Evolutionary conservation across 2,888 invertebrate species (phyloP).

Genomic region (Anoplius nigerrimus): DNA sequence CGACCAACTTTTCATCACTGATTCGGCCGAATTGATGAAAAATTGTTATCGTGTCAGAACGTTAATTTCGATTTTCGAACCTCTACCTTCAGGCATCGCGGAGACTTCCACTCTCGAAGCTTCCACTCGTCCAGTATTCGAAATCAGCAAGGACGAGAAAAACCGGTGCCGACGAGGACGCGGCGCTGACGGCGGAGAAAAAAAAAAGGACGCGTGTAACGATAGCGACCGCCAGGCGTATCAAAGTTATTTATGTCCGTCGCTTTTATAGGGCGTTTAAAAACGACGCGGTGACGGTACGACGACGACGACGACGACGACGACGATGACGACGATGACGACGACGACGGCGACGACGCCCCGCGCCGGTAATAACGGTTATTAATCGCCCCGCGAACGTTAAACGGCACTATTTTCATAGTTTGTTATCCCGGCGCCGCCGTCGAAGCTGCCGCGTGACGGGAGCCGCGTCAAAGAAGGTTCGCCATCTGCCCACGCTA

Average conservation of each 20-base stretch:
- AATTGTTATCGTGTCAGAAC: too few species aligned
- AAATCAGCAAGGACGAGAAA: too few species aligned
- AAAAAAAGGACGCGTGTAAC: slow-evolving; percentile 8
- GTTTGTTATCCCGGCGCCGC: slow-evolving; percentile 29
- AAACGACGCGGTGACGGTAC: slow-evolving; percentile 24
- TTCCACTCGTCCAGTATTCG: too few species aligned
- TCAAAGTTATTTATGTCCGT: slow-evolving; percentile 33
- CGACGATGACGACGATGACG: too few species aligned
- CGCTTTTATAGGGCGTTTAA: slow-evolving; percentile 33
- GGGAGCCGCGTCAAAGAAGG: slow-evolving; percentile 25
- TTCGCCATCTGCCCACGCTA: slow-evolving; percentile 9
- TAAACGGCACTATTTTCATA: slow-evolving; percentile 33
- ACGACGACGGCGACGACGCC: slow-evolving; percentile 13
- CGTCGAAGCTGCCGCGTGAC: neutral
- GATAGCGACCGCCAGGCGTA: slow-evolving; percentile 9
- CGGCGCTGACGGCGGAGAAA: neutral
- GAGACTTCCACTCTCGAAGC: too few species aligned
- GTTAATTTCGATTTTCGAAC: too few species aligned
- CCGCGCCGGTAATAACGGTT: slow-evolving; percentile 35
- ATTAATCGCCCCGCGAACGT: slow-evolving; percentile 37
- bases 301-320: too few species aligned
- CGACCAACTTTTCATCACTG: too few species aligned
- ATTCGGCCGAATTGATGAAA: too few species aligned
- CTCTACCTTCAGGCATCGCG: too few species aligned
- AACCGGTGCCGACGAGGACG: neutral